phyloP scores from a whole-genome alignment of 2,888 invertebrate genomes.

The Polydesmus complanatus region DNA sequence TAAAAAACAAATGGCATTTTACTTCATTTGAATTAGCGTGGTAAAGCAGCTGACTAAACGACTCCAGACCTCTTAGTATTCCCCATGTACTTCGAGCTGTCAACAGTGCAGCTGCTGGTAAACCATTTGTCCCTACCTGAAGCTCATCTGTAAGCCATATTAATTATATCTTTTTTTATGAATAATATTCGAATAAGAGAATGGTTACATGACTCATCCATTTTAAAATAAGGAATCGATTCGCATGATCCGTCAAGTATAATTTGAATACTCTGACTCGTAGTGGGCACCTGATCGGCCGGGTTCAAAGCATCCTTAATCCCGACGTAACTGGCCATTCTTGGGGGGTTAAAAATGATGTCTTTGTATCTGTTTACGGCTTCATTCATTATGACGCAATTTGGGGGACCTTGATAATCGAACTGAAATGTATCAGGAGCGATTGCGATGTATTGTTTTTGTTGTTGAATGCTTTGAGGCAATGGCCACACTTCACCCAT shows the following conservation, averaged over 20 bases:
- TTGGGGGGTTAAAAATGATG: neutral
- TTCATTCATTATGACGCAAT: neutral
- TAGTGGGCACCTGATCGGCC: neutral
- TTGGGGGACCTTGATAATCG: neutral
- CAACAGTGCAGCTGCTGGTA: slow-evolving; percentile 26
- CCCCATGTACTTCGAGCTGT: slow-evolving; percentile 57
- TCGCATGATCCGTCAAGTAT: slow-evolving; percentile 42
- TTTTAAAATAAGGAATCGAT: slow-evolving; percentile 47
- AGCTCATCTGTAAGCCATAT: slow-evolving; percentile 23
- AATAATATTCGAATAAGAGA: no score
- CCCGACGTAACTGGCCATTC: neutral
- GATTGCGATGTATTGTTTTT: neutral
- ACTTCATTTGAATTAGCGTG: slow-evolving; percentile 27
- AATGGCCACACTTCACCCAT: slow-evolving; percentile 5
- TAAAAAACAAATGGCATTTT: slow-evolving; percentile 22
- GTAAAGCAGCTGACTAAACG: slow-evolving; percentile 61
- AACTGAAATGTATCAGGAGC: neutral
- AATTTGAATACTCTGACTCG: neutral
- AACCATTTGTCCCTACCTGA: slow-evolving; percentile 27
- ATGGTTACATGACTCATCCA: slow-evolving; percentile 70
- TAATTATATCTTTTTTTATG: neutral
- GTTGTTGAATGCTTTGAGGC: neutral
- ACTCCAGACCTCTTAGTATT: slow-evolving; percentile 66
- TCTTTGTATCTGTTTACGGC: neutral
- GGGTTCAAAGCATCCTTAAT: neutral